Conservation (phyloP, 2,113 vertebrate species). For the Festucalex cinctus region DNA sequence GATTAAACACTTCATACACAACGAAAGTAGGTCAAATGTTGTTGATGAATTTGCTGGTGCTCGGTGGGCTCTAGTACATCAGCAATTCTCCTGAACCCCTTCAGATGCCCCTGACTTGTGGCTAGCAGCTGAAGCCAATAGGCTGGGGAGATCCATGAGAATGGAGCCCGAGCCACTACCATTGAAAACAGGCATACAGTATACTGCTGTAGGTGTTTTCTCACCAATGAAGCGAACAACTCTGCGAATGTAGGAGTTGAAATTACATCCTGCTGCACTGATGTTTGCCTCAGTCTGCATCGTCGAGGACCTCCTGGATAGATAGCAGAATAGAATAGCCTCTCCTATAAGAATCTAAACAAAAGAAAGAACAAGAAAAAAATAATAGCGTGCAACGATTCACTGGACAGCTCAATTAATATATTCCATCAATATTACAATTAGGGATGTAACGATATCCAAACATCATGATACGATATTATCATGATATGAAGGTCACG, state of each 20-base stretch:
- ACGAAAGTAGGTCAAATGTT: no score
- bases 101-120: no score
- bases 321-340: constrained; percentile 94
- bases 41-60: no score
- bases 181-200: not conserved
- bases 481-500: no score
- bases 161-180: no score
- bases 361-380: constrained; percentile 10
- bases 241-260: constrained; percentile 96
- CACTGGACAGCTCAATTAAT: not conserved
- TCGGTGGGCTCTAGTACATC: no score
- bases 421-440: not conserved
- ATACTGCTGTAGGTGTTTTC: constrained; percentile 20
- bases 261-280: constrained; percentile 94
- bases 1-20: no score
- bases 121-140: no score
- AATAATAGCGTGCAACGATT: not conserved
- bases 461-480: no score
- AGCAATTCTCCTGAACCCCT: no score
- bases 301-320: constrained; percentile 85
- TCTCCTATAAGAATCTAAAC: constrained; percentile 93
- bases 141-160: no score
- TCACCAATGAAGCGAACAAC: constrained; percentile 95
- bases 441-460: no score
- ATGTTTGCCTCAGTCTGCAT: constrained; percentile 88